phyloP scores from a whole-genome alignment of 2,797 vertebrate genomes.

The Micromesistius poutassou region DNA sequence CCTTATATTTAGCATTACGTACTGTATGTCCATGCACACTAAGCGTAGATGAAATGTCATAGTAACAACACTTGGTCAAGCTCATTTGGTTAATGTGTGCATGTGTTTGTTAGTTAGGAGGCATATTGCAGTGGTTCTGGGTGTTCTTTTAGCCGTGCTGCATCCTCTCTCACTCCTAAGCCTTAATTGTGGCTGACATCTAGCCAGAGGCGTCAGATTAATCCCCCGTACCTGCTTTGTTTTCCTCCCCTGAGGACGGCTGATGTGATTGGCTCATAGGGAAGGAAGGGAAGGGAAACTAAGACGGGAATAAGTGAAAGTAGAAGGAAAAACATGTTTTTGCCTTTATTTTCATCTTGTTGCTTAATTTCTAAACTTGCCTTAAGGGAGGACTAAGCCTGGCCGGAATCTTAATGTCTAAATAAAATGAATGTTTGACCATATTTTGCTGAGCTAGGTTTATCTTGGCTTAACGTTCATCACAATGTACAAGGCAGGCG shows the following conservation, averaged over 20 bases:
- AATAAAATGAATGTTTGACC: conserved; percentile 4
- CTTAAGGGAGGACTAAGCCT: not conserved
- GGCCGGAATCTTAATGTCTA: conserved; percentile 8
- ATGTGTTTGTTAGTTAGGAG: conserved; percentile 1
- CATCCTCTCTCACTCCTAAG: conserved; percentile 45
- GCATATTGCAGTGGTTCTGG: conserved; percentile 27
- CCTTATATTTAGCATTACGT: not conserved
- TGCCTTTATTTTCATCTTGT: conserved; percentile 6
- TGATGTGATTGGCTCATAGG: conserved; percentile 55
- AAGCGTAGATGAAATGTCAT: not conserved
- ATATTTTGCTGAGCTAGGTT: conserved; percentile 9
- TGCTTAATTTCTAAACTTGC: not conserved
- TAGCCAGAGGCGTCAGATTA: conserved; percentile 60
- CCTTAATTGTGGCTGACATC: conserved; percentile 66
- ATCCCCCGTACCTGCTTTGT: conserved; percentile 42
- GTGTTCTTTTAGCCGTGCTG: conserved; percentile 48
- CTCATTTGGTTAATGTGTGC: not conserved
- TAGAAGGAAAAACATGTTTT: conserved; percentile 10
- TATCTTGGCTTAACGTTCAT: conserved; percentile 1
- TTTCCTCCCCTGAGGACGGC: conserved; percentile 39
- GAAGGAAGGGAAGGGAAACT: conserved; percentile 20
- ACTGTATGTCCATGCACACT: not conserved
- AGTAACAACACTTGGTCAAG: not conserved
- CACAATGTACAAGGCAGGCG: not conserved
- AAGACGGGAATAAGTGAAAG: not conserved